phyloP scores from a whole-genome alignment of 37 sponge, comb jelly and placozoan species.

The Eunapius fragilis region DNA sequence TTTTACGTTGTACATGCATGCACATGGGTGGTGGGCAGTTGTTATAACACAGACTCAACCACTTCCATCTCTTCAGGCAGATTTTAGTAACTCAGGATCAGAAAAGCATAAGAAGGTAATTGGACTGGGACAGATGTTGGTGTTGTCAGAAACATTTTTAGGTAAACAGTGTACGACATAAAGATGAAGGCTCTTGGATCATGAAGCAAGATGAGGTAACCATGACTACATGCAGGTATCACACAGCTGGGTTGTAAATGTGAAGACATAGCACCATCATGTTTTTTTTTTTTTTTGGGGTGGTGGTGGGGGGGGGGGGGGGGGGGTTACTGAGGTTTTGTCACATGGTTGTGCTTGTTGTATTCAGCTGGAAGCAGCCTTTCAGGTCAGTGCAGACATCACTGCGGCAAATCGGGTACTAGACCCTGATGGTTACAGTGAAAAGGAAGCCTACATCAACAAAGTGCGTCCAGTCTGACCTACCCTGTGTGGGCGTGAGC shows the following conservation, averaged over 20 bases:
- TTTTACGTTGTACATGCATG: background rate
- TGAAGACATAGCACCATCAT: no score
- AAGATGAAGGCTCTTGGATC: background rate
- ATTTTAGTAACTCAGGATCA: background rate
- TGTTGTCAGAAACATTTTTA: background rate
- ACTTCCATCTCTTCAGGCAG: background rate
- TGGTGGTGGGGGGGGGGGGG: no score
- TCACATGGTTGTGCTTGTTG: background rate
- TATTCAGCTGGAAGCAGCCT: background rate
- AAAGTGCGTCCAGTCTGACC: background rate
- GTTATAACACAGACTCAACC: no score
- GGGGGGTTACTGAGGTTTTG: no score
- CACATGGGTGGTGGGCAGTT: no score
- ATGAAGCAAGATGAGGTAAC: slow-evolving; percentile 1
- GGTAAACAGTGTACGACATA: background rate
- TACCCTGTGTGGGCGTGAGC: no score
- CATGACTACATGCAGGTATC: background rate
- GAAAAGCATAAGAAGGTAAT: background rate
- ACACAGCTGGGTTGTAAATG: no score
- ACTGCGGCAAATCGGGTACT: background rate
- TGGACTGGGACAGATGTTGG: background rate
- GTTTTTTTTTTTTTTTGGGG: no score
- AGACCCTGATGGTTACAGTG: no score
- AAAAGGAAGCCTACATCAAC: background rate
- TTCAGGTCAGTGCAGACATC: background rate